Evolutionary conservation across 1,140 invertebrate species (phyloP), one percentile per base, ranked within the genome.

Genomic region (Zophobas morio): DNA sequence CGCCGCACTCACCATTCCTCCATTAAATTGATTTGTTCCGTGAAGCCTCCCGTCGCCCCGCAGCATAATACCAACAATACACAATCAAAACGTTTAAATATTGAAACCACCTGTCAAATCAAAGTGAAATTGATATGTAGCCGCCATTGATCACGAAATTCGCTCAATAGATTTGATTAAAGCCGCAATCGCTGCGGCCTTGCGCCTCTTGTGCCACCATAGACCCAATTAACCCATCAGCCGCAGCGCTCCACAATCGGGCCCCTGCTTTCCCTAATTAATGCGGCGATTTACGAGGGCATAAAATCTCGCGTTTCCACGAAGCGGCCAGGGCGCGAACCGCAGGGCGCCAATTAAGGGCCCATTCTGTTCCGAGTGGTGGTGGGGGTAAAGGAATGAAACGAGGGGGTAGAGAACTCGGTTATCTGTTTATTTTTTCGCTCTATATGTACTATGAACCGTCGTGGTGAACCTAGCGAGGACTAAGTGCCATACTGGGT

Each of bases 311-410:
- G 53, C 32, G 6, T 73, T 54, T 54, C 8, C 20, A 6, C 49
- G 36, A 56, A 51, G 53, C 32, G 8, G 35, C 6, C 74, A 20
- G 47, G 49, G 53, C 40, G 42, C 74, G 4, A 20, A 20, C 81
- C 71, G 54, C 80, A 78, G 81, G 82, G 75, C 81, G 81, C 82
- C 82, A 83, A 83, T 83, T 83, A 83, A 76, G 79, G 72, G 54
- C 76, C 81, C 81, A 82, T 83, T 83, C 79, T 78, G 33, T 63
- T 39, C n/a, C 77, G n/a, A 42, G 56, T 6, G 76, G 71, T 6
- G 4, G 34, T 1, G 6, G 56, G 40, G 39, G 37, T 40, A 66
- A 66, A 20, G 20, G 20, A 20, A 60, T 78, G 37, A 74, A 78
- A 74, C 63, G 54, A 63, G 47, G 60, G 42, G 32, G 6, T 46